Conservation (phyloP, 2,888 invertebrate species). For the Calameuta idolon region DNA sequence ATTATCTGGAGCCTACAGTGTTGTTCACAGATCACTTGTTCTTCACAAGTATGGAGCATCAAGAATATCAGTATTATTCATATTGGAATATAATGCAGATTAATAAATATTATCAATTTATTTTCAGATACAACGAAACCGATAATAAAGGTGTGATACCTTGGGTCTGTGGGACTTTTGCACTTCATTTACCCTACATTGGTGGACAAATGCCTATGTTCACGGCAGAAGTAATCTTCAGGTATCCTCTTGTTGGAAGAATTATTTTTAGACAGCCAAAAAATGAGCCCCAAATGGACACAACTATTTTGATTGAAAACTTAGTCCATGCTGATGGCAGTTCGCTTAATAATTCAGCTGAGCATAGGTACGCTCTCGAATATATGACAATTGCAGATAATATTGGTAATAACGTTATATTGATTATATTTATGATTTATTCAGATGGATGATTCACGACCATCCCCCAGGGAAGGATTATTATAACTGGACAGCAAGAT, state of each 20-base stretch:
- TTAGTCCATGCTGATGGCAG: slow-evolving; percentile 90
- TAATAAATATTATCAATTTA: neutral
- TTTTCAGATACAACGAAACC: slow-evolving; percentile 68
- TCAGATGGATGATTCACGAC: slow-evolving; percentile 86
- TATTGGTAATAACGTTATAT: neutral
- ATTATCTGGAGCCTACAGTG: slow-evolving; percentile 81
- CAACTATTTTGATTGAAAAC: slow-evolving; percentile 84
- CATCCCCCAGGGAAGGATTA: slow-evolving; percentile 86
- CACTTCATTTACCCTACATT: slow-evolving; percentile 74
- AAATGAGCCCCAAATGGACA: slow-evolving; percentile 86
- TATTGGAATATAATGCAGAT: neutral
- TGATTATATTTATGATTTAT: slow-evolving; percentile 36
- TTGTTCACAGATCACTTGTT: slow-evolving; percentile 84
- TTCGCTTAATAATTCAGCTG: slow-evolving; percentile 77
- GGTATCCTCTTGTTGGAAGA: slow-evolving; percentile 89
- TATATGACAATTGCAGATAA: slow-evolving; percentile 19
- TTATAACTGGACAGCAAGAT: slow-evolving; percentile 90
- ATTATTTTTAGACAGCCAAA: slow-evolving; percentile 85
- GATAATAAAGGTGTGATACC: slow-evolving; percentile 66
- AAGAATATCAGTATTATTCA: neutral
- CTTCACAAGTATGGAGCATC: slow-evolving; percentile 75
- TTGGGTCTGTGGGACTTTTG: slow-evolving; percentile 76
- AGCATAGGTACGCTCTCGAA: slow-evolving; percentile 69
- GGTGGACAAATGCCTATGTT: slow-evolving; percentile 78
- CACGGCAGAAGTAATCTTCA: slow-evolving; percentile 84